Evolutionary conservation across 2,888 invertebrate genomes (phyloP).

Genomic region (Chesias legatella): DNA sequence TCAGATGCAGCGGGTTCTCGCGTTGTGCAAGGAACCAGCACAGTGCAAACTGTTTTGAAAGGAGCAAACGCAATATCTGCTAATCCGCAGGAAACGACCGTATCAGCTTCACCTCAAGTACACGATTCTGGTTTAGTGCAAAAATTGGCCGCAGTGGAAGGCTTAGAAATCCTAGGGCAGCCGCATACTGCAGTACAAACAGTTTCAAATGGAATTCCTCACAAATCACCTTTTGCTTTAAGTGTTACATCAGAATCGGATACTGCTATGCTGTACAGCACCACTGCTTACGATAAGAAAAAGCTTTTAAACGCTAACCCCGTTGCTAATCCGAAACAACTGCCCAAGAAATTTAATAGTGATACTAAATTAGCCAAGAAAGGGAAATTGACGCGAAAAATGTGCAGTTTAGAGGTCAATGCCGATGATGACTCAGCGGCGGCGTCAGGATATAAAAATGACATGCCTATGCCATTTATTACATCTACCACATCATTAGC

Average conservation of each 20-base stretch:
- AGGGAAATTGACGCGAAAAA: slow-evolving; percentile 2
- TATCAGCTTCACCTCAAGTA: too few relatives aligned
- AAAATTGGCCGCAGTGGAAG: slow-evolving; percentile 1
- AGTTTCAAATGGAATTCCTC: too few relatives aligned
- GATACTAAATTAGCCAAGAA: slow-evolving; percentile 13
- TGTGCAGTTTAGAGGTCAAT: slow-evolving; percentile 12
- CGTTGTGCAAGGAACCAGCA: too few relatives aligned
- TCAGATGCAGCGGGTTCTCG: too few relatives aligned
- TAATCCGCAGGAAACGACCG: too few relatives aligned
- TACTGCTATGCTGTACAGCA: not conserved
- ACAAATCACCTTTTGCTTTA: too few relatives aligned
- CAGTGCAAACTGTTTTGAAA: too few relatives aligned
- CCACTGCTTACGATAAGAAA: slow-evolving; percentile 18
- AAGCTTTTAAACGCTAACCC: slow-evolving; percentile 48
- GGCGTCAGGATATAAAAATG: slow-evolving; percentile 11
- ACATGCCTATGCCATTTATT: slow-evolving; percentile 51
- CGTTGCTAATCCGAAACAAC: slow-evolving; percentile 63
- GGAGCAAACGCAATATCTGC: too few relatives aligned
- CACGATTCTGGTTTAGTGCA: too few relatives aligned
- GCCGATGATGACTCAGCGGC: slow-evolving; percentile 16
- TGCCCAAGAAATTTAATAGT: slow-evolving; percentile 42
- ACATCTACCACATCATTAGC: slow-evolving; percentile 57
- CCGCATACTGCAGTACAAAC: not conserved
- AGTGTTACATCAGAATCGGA: not conserved
- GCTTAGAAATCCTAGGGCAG: not conserved